Conservation (phyloP, 2,888 invertebrate genomes). For the Lissocephala sabroskyi region DNA sequence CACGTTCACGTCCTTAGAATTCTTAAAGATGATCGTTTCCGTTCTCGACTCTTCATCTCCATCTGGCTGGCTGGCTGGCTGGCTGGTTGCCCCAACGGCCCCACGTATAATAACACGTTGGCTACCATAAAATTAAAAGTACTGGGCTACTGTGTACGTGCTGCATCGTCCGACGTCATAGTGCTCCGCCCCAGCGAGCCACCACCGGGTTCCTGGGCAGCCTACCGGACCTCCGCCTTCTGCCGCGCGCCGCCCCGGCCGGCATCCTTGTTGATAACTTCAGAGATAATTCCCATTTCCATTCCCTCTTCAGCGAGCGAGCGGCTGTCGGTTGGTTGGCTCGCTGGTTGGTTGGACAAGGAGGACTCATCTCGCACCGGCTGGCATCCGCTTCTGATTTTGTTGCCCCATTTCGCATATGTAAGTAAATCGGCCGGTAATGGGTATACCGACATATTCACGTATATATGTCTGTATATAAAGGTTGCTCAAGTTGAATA, state of each 20-base stretch:
- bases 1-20: conserved; percentile 8
- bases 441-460: conserved; percentile 11
- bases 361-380: too few species aligned
- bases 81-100: too few species aligned
- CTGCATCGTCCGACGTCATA: neutral
- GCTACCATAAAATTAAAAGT: conserved; percentile 12
- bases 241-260: neutral
- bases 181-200: neutral
- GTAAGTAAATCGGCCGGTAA: conserved; percentile 1
- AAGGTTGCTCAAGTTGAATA: conserved; percentile 11
- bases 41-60: conserved; percentile 15
- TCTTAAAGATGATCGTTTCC: conserved; percentile 14
- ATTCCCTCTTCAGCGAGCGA: neutral
- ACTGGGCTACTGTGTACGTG: conserved; percentile 14
- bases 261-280: neutral
- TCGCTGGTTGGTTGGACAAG: neutral
- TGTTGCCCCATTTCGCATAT: neutral
- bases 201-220: too few species aligned
- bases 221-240: too few species aligned
- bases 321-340: neutral
- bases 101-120: conserved; percentile 16
- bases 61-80: too few species aligned
- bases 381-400: neutral
- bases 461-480: neutral
- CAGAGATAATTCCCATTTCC: conserved; percentile 1